These are phyloP conservation scores for Trichonephila clavipes DNA, from an alignment of 1,140 invertebrate species.

Conservation along the genomic window DNA sequence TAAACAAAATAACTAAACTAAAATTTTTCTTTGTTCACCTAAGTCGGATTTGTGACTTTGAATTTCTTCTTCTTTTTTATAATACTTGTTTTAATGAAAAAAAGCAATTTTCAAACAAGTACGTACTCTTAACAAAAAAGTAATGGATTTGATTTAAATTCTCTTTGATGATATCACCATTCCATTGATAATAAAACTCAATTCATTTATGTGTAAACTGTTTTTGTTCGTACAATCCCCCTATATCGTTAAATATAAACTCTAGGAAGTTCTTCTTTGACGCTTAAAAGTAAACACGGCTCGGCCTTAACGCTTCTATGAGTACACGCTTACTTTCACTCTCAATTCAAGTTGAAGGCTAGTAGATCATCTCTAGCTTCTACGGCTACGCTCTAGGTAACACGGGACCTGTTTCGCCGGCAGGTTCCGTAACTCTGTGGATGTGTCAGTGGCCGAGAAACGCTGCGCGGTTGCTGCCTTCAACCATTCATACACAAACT, in stretches of 20 bases:
- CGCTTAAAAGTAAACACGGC: constrained; percentile 26
- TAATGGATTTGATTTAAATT: no score
- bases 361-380: constrained; percentile 53
- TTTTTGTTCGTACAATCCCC: no score
- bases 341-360: constrained; percentile 72
- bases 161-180: no score
- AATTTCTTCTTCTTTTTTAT: no score
- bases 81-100: no score
- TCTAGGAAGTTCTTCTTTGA: neutral
- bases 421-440: constrained; percentile 41
- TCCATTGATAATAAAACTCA: no score
- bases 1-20: no score
- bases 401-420: constrained; percentile 41
- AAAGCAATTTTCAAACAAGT: no score
- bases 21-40: no score
- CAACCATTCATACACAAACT: constrained; percentile 58
- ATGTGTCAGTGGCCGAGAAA: constrained; percentile 73
- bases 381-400: constrained; percentile 41
- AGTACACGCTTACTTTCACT: constrained; percentile 58
- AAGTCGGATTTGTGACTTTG: no score
- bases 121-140: no score
- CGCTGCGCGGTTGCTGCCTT: constrained; percentile 6
- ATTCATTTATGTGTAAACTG: no score
- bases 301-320: constrained; percentile 60
- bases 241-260: neutral